Conservation (phyloP, 1,140 invertebrate genomes). For the Stegodyphus mimosarum region DNA sequence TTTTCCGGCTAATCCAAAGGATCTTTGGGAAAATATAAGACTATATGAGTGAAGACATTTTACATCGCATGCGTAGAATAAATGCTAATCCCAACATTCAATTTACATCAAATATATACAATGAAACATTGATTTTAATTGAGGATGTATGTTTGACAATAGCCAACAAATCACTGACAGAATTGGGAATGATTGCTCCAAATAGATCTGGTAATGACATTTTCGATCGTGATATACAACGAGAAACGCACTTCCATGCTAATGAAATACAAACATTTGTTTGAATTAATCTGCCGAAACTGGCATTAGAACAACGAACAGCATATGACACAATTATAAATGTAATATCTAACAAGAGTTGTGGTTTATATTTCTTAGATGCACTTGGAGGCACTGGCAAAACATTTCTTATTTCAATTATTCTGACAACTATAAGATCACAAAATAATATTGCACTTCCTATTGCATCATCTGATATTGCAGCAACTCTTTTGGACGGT, state of each 20-base stretch:
- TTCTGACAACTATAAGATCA: constrained; percentile 61
- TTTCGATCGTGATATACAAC: constrained; percentile 20
- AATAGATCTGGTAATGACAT: constrained; percentile 37
- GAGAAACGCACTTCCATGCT: constrained; percentile 49
- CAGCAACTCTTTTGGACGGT: too few species aligned
- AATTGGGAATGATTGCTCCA: constrained; percentile 55
- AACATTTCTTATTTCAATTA: constrained; percentile 46
- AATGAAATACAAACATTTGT: constrained; percentile 18
- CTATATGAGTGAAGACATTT: neutral
- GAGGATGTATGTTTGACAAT: constrained; percentile 64
- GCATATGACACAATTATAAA: constrained; percentile 7
- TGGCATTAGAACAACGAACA: constrained; percentile 22
- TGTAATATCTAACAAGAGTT: constrained; percentile 8
- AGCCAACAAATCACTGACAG: constrained; percentile 22
- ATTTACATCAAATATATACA: constrained; percentile 37
- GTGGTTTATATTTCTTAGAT: constrained; percentile 19
- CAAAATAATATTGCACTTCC: constrained; percentile 58
- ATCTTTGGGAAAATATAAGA: too few species aligned
- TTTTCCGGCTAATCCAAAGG: too few species aligned
- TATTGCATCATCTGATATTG: constrained; percentile 62
- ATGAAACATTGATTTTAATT: constrained; percentile 65
- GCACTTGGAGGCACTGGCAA: constrained; percentile 18
- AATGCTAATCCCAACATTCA: constrained; percentile 35
- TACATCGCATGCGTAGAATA: constrained; percentile 36
- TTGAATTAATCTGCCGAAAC: constrained; percentile 16